Conservation (phyloP, 1,140 invertebrate species). For the Lethocerus indicus region DNA sequence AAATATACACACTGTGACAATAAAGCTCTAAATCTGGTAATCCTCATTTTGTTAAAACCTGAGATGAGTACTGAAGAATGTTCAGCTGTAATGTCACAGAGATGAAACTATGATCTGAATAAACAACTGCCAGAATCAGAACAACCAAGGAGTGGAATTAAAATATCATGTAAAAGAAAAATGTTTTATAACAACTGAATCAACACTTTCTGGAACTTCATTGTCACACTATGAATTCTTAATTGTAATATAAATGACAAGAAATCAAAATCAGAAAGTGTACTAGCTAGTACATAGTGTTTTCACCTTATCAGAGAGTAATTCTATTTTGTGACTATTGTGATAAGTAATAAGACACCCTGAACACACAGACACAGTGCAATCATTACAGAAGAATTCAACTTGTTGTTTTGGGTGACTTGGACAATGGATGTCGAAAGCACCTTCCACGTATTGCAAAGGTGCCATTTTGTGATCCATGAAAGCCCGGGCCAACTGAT, state of each 20-base stretch:
- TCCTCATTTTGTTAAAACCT: no score
- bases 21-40: no score
- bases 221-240: neutral
- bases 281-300: neutral
- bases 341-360: constrained; percentile 24
- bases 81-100: no score
- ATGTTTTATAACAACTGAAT: neutral
- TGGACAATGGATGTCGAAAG: constrained; percentile 14
- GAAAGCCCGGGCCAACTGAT: constrained; percentile 21
- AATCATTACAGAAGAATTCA: constrained; percentile 24
- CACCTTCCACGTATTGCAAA: neutral
- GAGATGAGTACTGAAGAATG: no score
- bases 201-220: neutral
- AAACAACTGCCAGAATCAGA: no score
- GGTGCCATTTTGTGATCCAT: constrained; percentile 18
- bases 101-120: no score
- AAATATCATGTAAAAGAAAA: neutral
- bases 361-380: constrained; percentile 22
- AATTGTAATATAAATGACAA: neutral
- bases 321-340: constrained; percentile 19
- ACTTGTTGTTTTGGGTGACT: constrained; percentile 14
- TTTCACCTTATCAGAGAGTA: constrained; percentile 8
- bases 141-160: neutral
- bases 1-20: no score
- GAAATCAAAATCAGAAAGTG: neutral